Base-by-base conservation (phyloP, 2,113 vertebrate genomes). In the Cynoglossus semilaevis region DNA sequence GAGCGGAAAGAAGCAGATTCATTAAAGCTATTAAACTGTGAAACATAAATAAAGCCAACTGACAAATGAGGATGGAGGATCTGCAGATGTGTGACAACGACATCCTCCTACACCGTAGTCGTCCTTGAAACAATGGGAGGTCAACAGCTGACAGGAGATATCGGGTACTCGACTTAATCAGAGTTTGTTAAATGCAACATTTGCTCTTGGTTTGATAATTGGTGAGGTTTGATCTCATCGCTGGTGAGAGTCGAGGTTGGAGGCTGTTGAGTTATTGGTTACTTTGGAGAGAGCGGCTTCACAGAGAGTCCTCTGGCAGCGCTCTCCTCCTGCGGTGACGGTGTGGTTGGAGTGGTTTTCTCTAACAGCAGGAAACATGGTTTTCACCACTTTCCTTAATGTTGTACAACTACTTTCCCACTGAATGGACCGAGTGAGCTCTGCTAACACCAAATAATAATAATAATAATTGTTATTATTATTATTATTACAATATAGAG, bases 371-470 rank as follows among this genome's bases (percentile, higher is more conserved):
- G 12, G 15, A 63, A 57, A 15, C 12, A 1, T 41, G 43, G 44
- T 72, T 74, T 76, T 74, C 19, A 58, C n/a, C 53, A 62, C 38
- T 51, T 35, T 35, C 17, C 41, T 36, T 56, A 44, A 49, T 9
- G 29, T 40, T 43, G 4, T 7, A 45, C 9, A 22, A 12, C 8
- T 15, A 12, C 8, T 15, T 59, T 56, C 11, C 15, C 29, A 35
- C 36, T 10, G 34, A 35, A 14, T 14, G 4, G 42, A 6, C 22
- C 6, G 22, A 29, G 22, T 4, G 22, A 29, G 22, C 22, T 29
- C 22, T 29, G 22, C 22, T 29, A 29, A 29, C 22, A 29, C n/a
- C n/a, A n/a, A n/a, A n/a, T n/a, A n/a, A n/a, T n/a, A n/a, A n/a
- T n/a, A n/a, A n/a, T n/a, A n/a, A n/a, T n/a, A n/a, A n/a, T n/a